A percentile compares a stretch with the other conserved stretches of the same genome.
Conservation (phyloP, 2,113 vertebrate species). For the Eulemur rufifrons region DNA sequence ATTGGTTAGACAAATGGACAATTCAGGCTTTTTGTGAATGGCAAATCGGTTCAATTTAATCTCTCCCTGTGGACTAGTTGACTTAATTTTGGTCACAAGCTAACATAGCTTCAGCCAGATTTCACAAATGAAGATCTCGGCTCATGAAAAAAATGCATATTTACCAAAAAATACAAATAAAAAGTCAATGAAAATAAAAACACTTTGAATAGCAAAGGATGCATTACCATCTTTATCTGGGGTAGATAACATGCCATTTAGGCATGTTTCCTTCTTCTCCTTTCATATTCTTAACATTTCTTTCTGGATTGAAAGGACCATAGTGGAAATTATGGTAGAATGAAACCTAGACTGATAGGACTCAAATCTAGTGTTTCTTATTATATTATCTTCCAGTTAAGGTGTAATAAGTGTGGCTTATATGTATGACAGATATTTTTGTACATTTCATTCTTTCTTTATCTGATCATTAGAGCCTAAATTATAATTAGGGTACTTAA, state of each 20-base stretch:
- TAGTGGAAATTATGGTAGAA: background rate
- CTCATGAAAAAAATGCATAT: background rate
- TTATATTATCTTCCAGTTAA: background rate
- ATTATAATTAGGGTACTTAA: background rate
- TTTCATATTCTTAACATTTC: background rate
- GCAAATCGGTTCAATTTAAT: background rate
- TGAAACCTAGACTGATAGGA: background rate
- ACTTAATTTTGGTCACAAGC: background rate
- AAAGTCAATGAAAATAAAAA: background rate
- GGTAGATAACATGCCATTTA: background rate
- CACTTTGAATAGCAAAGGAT: background rate
- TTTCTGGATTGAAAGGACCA: background rate
- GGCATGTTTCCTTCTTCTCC: too few species aligned
- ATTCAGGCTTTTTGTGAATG: background rate
- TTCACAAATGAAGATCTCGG: constrained; percentile 4
- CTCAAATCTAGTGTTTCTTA: background rate
- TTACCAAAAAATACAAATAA: background rate
- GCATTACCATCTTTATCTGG: background rate
- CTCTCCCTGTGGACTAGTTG: background rate
- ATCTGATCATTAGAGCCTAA: background rate
- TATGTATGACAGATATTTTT: background rate
- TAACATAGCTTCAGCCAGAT: background rate
- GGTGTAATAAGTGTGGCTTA: background rate
- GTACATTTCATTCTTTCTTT: background rate
- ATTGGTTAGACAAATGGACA: background rate